These are phyloP conservation scores for Scaptomyza parva DNA, from an alignment of 2,888 invertebrate genomes.

Conservation along the genomic window DNA sequence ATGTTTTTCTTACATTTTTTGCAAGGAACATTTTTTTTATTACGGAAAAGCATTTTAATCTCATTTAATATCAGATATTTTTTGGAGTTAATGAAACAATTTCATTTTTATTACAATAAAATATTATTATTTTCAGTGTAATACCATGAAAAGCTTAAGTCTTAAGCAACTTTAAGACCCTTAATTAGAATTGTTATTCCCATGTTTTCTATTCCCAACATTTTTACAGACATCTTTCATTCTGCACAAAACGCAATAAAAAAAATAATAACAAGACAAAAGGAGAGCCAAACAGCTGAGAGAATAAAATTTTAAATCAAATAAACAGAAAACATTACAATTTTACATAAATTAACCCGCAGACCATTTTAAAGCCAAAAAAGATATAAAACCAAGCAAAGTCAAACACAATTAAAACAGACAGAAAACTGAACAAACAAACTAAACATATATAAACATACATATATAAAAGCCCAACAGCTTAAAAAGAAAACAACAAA, in stretches of 20 bases:
- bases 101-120: too few relatives aligned
- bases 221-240: constrained; percentile 8
- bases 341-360: constrained; percentile 42
- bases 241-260: constrained; percentile 14
- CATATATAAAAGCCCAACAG: too few relatives aligned
- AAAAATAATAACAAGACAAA: constrained; percentile 20
- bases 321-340: constrained; percentile 50
- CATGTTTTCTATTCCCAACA: background rate
- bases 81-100: too few relatives aligned
- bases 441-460: constrained; percentile 13
- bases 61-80: too few relatives aligned
- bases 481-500: too few relatives aligned
- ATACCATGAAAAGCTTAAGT: background rate
- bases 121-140: background rate
- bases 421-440: constrained; percentile 38
- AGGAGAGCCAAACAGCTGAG: constrained; percentile 13
- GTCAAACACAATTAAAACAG: too few relatives aligned
- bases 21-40: too few relatives aligned
- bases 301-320: constrained; percentile 50
- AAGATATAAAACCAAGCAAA: constrained; percentile 11
- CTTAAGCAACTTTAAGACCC: background rate
- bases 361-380: constrained; percentile 42
- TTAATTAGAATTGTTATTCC: constrained; percentile 1
- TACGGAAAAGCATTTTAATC: too few relatives aligned
- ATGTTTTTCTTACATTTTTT: too few relatives aligned